phyloP scores from a whole-genome alignment of 2,888 invertebrate species.

The Pseudococcus longispinus region DNA sequence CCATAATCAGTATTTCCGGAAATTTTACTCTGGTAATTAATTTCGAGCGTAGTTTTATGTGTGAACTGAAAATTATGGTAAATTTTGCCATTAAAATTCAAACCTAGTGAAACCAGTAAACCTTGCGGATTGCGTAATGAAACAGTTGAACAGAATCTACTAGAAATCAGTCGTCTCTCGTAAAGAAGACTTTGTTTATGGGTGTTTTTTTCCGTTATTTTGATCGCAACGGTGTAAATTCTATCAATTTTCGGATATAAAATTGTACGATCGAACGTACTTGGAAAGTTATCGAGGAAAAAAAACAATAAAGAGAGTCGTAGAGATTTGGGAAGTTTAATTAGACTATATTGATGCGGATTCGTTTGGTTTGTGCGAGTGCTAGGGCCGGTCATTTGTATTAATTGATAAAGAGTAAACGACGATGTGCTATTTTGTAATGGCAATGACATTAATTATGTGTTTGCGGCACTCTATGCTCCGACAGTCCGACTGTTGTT shows the following conservation, averaged over 20 bases:
- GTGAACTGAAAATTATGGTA: not conserved
- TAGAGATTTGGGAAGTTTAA: not conserved
- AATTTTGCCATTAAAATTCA: constrained; percentile 26
- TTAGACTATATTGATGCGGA: constrained; percentile 16
- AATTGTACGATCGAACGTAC: not conserved
- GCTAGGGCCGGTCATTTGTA: not conserved
- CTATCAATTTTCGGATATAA: not conserved
- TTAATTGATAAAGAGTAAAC: constrained; percentile 14
- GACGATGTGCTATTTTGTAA: constrained; percentile 13
- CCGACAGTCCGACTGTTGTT: not conserved
- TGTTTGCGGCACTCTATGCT: constrained; percentile 4
- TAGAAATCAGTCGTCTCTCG: not conserved
- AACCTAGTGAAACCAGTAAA: constrained; percentile 1
- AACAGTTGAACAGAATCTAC: not conserved
- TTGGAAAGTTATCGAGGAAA: not conserved
- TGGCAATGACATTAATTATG: constrained; percentile 40
- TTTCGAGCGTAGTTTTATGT: not conserved
- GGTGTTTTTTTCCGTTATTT: not conserved
- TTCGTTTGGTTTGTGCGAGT: not conserved
- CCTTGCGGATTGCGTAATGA: constrained; percentile 11
- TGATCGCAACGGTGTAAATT: not conserved
- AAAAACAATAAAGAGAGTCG: not conserved
- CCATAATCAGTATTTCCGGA: constrained; percentile 19
- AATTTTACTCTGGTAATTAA: not conserved
- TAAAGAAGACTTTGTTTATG: not conserved